These are phyloP conservation scores for Solenopsis fugax DNA, from an alignment of 1,140 invertebrate genomes.

Conservation along the genomic window DNA sequence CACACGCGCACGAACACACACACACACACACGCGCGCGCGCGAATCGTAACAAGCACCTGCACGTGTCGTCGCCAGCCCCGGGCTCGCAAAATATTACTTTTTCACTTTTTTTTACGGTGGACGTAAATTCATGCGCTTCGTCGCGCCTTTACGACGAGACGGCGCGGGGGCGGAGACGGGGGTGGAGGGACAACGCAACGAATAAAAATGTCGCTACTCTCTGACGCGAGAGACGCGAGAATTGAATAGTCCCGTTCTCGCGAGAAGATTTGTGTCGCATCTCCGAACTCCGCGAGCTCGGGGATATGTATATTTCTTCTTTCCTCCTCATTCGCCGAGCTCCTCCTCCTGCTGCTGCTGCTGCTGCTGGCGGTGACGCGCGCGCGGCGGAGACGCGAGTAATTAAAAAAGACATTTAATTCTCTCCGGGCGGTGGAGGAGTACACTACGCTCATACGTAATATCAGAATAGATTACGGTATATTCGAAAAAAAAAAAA, in stretches of 20 bases:
- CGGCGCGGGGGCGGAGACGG: too few species aligned
- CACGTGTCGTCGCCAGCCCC: neutral
- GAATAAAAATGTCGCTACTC: constrained; percentile 41
- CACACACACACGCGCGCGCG: neutral
- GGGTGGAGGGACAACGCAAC: neutral
- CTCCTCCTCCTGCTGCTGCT: too few species aligned
- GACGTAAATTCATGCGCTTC: constrained; percentile 46
- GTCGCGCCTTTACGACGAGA: constrained; percentile 32
- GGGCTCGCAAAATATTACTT: constrained; percentile 49
- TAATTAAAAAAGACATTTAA: constrained; percentile 54
- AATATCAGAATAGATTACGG: constrained; percentile 50
- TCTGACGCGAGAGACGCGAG: constrained; percentile 12
- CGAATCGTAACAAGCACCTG: constrained; percentile 30
- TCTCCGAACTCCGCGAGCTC: constrained; percentile 14
- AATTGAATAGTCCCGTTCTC: constrained; percentile 38
- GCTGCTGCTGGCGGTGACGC: neutral
- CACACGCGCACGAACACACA: neutral
- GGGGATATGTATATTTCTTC: neutral
- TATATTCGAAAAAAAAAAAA: constrained; percentile 1
- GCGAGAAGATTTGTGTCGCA: constrained; percentile 43
- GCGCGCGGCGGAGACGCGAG: constrained; percentile 1
- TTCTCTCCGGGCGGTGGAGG: neutral
- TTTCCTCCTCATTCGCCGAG: neutral
- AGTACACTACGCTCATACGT: neutral
- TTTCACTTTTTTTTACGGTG: constrained; percentile 44